Base-by-base conservation (phyloP, 1,140 invertebrate genomes). In the Ceratosolen solmsi region DNA sequence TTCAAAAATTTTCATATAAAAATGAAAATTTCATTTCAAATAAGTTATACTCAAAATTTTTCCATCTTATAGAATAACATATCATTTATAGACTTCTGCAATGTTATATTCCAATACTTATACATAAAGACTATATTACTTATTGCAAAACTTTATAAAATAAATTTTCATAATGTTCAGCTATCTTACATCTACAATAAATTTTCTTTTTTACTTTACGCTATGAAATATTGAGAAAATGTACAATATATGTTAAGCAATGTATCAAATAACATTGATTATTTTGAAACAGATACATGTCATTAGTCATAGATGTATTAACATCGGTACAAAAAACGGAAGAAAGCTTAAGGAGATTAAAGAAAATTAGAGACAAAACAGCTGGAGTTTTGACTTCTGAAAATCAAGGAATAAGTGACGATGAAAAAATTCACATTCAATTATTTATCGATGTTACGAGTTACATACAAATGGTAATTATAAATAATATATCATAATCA, bases 321-420 rank as follows among this genome's bases (percentile, higher is more conserved):
- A 96, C 95, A 54, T 98, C 97, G 7, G 97, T 98, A 1, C 96
- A 97, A 89, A 97, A 96, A 92, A 99, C 98, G 84, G 98, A 99
- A 89, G 97, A 98, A 88, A 98, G 97, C 85, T 91, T 98, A 63
- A 94, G 95, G 88, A 94, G 96, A 84, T 92, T 99, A 78, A 98
- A 98, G 89, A 97, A 96, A 92, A 95, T 96, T 70, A 92, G 96
- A 83, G 95, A 96, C 78, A 94, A 94, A 87, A 92, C 92, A 51
- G 91, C 92, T 71, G 92, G 93, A 38, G 86, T 90, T 71, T 89
- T 87, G 36, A 87, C 86, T 65, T 90, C 92, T 9, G 92, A 92
- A 83, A 86, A 79, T 80, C 82, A 91, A 89, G 91, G 95, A 88
- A 90, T 94, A 25, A 94, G 92, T 15, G 98, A 99, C 89, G 97